Evolutionary conservation across 2,113 vertebrate genomes (phyloP), one percentile per base, ranked within the genome.

Genomic region (Percopsis transmontana): DNA sequence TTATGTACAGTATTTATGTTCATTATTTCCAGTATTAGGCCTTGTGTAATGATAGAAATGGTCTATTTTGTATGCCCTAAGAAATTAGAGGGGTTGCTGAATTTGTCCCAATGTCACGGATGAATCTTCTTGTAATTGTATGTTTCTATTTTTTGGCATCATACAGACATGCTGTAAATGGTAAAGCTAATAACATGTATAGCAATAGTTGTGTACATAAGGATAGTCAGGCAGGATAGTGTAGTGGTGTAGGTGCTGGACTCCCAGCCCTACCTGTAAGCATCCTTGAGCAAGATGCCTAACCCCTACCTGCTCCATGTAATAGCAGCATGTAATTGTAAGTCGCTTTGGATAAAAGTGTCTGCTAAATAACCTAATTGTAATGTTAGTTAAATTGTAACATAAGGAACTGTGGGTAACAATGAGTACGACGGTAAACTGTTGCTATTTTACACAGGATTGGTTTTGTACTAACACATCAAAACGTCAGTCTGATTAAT

Each of bases 41-140:
- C 48, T n/a, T 13, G 21, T 77, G 74, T 83, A 80, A 85, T 82
- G 74, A 76, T 59, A 51, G 33, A 33, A 54, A 47, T 47, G 10
- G 42, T 67, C 58, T 78, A 77, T 84, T 54, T 64, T 71, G 69
- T 80, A 61, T 76, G 71, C 48, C 19, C 38, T 12, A 0, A 45
- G 57, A 53, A 64, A 67, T 76, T 27, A 58, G 38, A 45, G 39
- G 57, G 54, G 19, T 54, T 58, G 23, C 44, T 50, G 23, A 23
- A 41, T 58, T 52, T 16, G n/a, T 1, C 11, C 41, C 5, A 41
- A 70, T 65, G 44, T 76, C 59, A 58, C 16, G 56, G 68, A 21
- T 55, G 33, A 68, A 62, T 65, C 62, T 75, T 72, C 71, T 67
- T 71, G 65, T 27, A 63, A 79, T 73, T 58, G 0, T 16, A 66